phyloP scores from a whole-genome alignment of 2,113 vertebrate genomes.

The Rhinichthys klamathensis region DNA sequence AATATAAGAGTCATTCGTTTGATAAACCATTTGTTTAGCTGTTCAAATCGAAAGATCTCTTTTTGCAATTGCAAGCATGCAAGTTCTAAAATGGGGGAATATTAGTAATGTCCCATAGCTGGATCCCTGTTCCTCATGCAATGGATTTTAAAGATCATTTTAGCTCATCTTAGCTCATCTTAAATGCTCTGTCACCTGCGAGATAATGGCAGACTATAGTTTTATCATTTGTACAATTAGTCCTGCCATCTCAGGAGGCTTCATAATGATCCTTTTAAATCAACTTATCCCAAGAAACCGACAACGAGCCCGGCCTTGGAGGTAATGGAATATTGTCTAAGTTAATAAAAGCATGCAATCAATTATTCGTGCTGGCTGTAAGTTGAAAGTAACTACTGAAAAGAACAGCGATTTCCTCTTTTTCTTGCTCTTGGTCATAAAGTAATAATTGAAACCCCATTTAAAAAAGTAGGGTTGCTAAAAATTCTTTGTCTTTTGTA shows the following conservation, averaged over 20 bases:
- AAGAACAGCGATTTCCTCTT: conserved; percentile 48
- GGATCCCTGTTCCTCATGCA: not conserved
- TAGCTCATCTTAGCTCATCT: not conserved
- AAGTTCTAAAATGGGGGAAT: not conserved
- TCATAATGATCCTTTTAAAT: conserved; percentile 52
- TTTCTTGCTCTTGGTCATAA: conserved; percentile 33
- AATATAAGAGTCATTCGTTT: not conserved
- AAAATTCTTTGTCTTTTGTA: not conserved
- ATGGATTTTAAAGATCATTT: not conserved
- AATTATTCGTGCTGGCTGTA: conserved; percentile 47
- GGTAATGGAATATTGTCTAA: conserved; percentile 53
- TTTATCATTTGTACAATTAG: conserved; percentile 38
- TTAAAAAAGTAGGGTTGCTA: conserved; percentile 17
- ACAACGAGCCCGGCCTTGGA: conserved; percentile 30
- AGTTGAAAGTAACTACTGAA: conserved; percentile 43
- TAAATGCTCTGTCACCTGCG: not conserved
- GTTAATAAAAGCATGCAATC: conserved; percentile 54
- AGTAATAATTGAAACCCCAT: conserved; percentile 22
- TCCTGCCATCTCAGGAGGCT: conserved; percentile 40
- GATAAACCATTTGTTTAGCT: not conserved
- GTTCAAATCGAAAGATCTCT: not conserved
- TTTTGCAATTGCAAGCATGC: not conserved
- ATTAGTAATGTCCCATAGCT: not conserved
- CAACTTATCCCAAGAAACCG: conserved; percentile 32
- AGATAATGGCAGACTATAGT: not conserved